Base-by-base conservation (phyloP, 2,113 vertebrate species). In the Echinops telfairi region DNA sequence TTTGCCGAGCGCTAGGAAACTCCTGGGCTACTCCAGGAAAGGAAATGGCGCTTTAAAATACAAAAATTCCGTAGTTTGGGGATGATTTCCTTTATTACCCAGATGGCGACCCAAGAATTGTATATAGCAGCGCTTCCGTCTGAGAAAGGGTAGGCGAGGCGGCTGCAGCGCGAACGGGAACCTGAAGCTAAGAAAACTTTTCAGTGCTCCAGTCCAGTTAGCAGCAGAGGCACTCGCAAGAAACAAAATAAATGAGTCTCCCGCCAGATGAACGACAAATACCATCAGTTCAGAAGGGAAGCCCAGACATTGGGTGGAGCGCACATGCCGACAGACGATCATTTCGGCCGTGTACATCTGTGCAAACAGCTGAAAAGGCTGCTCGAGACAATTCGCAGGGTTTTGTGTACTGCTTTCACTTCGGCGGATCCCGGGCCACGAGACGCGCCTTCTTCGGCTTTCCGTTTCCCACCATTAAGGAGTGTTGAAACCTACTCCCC, bases 11-110 rank as follows among this genome's bases (percentile, higher is more conserved):
- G 92, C 96, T 83, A 22, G 90, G 92, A 94, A 95, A 95, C 87
- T 31, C 92, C 92, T 91, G 93, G 88, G 17, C 83, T 80, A 80
- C 95, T 96, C 80, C 17, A 43, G 77, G 83, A 80, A 84, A 95
- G 94, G 92, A 97, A 98, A 96, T 86, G 76, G 95, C 80, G 95
- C 97, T 97, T 97, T 93, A 83, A 96, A 97, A 97, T 33, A 93
- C 66, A 93, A 92, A 96, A 96, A 94, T 76, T 85, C 47, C 29
- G 15, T 68, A 76, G 57, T 97, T 97, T 82, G 84, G 86, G 89
- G 94, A 90, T 85, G 9, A 96, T 97, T 98, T 97, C 96, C 95
- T 97, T 97, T 96, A 96, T 96, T 97, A 94, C 91, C 38, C 43
- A 93, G 71, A 75, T 80, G 94, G 93, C 88, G 96, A 96, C 75